Conservation (phyloP, 2,888 invertebrate genomes). For the Halictus ligatus region DNA sequence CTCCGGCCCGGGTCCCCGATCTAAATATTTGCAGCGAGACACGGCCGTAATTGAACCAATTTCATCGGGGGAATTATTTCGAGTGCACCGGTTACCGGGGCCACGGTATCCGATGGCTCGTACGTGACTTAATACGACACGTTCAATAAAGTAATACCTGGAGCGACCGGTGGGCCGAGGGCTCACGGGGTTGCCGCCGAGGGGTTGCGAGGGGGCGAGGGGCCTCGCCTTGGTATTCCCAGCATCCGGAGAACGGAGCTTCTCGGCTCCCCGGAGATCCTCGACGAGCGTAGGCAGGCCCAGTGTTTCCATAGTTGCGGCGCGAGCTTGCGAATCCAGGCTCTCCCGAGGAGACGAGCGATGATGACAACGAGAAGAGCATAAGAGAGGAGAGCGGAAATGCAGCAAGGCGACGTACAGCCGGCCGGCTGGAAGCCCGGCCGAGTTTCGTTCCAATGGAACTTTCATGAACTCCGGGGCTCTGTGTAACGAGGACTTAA, state of each 20-base stretch:
- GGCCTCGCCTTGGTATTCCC: conserved; percentile 52
- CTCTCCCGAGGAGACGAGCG: conserved; percentile 38
- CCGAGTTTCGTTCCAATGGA: conserved; percentile 68
- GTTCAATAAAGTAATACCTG: conserved; percentile 61
- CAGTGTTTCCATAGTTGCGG: conserved; percentile 65
- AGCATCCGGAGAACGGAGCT: conserved; percentile 46
- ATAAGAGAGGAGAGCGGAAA: conserved; percentile 51
- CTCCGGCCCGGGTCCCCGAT: conserved; percentile 20
- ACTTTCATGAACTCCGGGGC: conserved; percentile 70
- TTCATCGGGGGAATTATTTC: conserved; percentile 50
- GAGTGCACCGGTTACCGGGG: conserved; percentile 35
- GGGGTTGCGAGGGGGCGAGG: not conserved
- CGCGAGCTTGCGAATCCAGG: conserved; percentile 60
- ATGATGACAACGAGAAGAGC: conserved; percentile 55
- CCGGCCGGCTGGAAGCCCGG: conserved; percentile 50
- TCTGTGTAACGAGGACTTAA: conserved; percentile 65
- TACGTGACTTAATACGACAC: conserved; percentile 64
- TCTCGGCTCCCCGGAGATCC: conserved; percentile 50
- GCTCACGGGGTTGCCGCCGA: not conserved
- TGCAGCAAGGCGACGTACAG: conserved; percentile 52
- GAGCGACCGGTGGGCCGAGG: not conserved
- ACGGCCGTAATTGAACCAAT: conserved; percentile 49
- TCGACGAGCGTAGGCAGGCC: conserved; percentile 47
- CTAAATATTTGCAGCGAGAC: conserved; percentile 51
- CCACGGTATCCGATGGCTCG: conserved; percentile 39